A percentile compares a stretch with the other conserved stretches of the same genome.
Conservation (phyloP, 2,888 invertebrate species). For the Lasioglossum calceatum region DNA sequence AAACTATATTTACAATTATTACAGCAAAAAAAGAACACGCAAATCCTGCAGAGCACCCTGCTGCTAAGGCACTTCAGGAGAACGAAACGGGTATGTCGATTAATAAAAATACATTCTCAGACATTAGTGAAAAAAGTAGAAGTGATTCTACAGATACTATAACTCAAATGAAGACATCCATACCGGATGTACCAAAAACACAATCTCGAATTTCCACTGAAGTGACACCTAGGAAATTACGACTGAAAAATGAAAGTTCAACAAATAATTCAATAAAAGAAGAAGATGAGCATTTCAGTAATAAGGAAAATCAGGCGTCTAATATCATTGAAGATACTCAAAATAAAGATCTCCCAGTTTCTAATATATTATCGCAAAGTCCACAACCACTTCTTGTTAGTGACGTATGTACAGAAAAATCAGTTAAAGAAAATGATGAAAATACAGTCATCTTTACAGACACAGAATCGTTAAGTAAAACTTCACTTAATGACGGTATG, state of each 20-base stretch:
- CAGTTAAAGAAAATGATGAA: background rate
- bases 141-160: background rate
- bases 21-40: constrained; percentile 22
- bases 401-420: constrained; percentile 13
- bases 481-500: too few relatives aligned
- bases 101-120: background rate
- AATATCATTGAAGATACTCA: constrained; percentile 37
- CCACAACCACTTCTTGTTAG: constrained; percentile 3
- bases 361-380: constrained; percentile 18
- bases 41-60: background rate
- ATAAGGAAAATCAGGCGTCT: constrained; percentile 56
- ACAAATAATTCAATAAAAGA: constrained; percentile 28
- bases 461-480: too few relatives aligned
- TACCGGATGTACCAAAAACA: background rate
- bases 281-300: constrained; percentile 45
- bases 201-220: background rate
- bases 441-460: background rate
- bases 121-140: constrained; percentile 26
- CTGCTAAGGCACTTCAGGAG: background rate
- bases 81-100: background rate
- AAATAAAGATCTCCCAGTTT: constrained; percentile 18
- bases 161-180: background rate
- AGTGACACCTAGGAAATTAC: constrained; percentile 1
- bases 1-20: constrained; percentile 35
- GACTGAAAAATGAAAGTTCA: background rate